These are phyloP conservation scores for Argyra leucocephala DNA, from an alignment of 2,888 invertebrate species.

Conservation along the genomic window DNA sequence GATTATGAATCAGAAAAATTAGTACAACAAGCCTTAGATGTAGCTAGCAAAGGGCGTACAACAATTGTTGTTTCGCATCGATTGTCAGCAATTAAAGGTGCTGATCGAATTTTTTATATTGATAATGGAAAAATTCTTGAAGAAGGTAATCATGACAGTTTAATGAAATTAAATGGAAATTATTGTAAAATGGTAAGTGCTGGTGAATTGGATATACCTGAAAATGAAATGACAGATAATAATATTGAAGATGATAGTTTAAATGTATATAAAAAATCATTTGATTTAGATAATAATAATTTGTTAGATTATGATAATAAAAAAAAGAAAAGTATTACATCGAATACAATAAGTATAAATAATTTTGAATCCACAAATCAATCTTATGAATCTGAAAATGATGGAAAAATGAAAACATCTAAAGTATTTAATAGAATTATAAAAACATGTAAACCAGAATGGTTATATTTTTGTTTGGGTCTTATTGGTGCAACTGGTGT, in stretches of 20 bases:
- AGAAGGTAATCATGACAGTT: constrained; percentile 63
- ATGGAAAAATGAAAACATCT: constrained; percentile 37
- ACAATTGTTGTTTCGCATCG: constrained; percentile 69
- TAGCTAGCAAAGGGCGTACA: constrained; percentile 62
- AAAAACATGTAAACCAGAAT: constrained; percentile 58
- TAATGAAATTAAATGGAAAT: constrained; percentile 53
- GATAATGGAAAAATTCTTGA: constrained; percentile 63
- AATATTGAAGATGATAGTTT: constrained; percentile 22
- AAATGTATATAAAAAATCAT: neutral
- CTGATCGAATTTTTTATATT: constrained; percentile 60
- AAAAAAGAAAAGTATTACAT: constrained; percentile 31
- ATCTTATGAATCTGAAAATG: constrained; percentile 24
- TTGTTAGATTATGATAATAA: constrained; percentile 26
- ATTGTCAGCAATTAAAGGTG: constrained; percentile 60
- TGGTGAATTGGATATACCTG: constrained; percentile 32
- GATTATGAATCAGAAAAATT: constrained; percentile 71
- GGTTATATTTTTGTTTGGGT: constrained; percentile 54
- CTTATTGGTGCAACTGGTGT: constrained; percentile 56
- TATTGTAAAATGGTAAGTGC: constrained; percentile 59
- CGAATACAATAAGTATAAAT: neutral
- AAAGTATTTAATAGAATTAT: constrained; percentile 49
- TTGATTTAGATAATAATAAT: constrained; percentile 2
- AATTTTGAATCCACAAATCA: neutral
- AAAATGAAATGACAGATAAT: constrained; percentile 29
- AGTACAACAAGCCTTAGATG: constrained; percentile 71